These are phyloP conservation scores for Nothoprocta perdicaria DNA, from an alignment of 2,113 vertebrate genomes.

Conservation along the genomic window DNA sequence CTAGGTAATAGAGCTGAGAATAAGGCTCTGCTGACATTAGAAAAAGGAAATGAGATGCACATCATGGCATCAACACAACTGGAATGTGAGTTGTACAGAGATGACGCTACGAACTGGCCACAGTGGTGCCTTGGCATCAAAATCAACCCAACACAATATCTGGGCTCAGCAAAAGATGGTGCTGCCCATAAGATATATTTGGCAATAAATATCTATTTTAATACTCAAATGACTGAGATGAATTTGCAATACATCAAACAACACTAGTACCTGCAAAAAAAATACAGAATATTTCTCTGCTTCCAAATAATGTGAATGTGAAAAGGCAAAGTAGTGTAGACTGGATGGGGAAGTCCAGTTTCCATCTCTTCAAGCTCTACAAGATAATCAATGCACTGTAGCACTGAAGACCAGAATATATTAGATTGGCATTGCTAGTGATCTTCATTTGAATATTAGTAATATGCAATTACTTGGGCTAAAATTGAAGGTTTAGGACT, in stretches of 20 bases:
- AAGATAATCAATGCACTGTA: neutral
- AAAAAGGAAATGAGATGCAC: neutral
- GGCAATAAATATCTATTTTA: neutral
- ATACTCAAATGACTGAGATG: neutral
- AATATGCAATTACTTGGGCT: neutral
- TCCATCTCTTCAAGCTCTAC: neutral
- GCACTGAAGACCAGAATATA: neutral
- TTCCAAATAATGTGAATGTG: neutral
- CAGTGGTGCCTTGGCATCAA: fast-evolving
- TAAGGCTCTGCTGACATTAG: neutral
- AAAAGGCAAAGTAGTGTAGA: neutral
- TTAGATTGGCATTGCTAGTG: neutral
- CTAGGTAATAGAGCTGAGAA: neutral
- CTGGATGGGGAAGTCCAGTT: neutral
- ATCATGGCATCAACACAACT: neutral
- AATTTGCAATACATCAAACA: neutral
- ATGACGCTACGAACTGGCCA: neutral
- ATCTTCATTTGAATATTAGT: neutral
- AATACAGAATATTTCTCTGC: neutral
- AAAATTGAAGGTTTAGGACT: neutral
- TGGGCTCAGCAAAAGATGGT: neutral
- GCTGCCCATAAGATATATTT: neutral
- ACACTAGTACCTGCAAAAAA: neutral
- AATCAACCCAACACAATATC: neutral
- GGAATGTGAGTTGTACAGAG: neutral